phyloP scores from a whole-genome alignment of 2,797 vertebrate species.

The Mormyrus proboscirostris region DNA sequence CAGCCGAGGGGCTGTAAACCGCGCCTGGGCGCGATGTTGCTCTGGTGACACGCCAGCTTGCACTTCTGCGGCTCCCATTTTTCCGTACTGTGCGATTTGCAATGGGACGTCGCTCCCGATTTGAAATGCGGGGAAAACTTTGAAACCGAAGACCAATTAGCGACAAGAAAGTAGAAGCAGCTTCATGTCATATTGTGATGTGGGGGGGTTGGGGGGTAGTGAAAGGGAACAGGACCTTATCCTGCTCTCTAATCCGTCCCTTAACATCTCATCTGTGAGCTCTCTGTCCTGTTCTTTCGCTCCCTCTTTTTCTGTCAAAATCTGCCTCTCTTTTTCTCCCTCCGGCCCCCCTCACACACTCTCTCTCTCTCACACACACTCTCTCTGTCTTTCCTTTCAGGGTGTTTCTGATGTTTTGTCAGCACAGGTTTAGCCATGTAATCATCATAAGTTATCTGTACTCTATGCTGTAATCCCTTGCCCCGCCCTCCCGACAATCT shows the following conservation, averaged over 20 bases:
- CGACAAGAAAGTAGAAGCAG: not conserved
- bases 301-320: not conserved
- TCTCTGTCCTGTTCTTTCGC: not conserved
- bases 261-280: not conserved
- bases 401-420: not conserved
- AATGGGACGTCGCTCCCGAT: not conserved
- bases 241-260: not conserved
- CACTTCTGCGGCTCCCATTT: not conserved
- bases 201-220: not conserved
- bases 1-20: not conserved
- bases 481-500: not conserved
- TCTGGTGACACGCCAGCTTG: not conserved
- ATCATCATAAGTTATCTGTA: constrained; percentile 25
- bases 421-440: not conserved
- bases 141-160: not conserved
- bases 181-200: not conserved
- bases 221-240: not conserved
- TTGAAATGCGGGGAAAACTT: not conserved
- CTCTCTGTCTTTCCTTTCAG: not conserved
- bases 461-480: constrained; percentile 3
- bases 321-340: not conserved
- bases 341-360: not conserved
- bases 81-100: not conserved
- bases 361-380: not conserved
- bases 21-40: not conserved